A percentile compares a stretch with the other conserved stretches of the same genome.
Conservation (phyloP, 2,113 vertebrate genomes). For the Austrofundulus limnaeus region DNA sequence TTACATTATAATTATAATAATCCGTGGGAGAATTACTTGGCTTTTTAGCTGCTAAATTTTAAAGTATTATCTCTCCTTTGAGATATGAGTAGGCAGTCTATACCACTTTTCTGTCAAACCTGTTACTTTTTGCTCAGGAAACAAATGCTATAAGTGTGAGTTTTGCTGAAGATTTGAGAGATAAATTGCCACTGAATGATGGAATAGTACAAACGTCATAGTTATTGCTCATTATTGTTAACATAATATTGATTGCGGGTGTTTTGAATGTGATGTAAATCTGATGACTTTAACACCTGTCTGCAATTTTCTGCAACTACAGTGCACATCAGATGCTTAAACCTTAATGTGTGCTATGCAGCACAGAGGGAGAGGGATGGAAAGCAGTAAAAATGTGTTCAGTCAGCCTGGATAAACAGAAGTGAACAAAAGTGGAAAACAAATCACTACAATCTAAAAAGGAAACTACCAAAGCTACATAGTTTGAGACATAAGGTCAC, state of each 20-base stretch:
- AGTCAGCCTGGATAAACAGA: conserved; percentile 31
- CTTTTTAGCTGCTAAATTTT: too few relatives aligned
- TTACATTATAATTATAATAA: too few relatives aligned
- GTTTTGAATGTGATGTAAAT: conserved; percentile 11
- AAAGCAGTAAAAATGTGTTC: conserved; percentile 8
- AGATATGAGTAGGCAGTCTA: neutral
- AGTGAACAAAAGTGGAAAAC: conserved; percentile 33
- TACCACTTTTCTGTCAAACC: neutral
- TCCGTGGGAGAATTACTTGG: too few relatives aligned
- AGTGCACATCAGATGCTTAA: neutral
- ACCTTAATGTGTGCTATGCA: conserved; percentile 4
- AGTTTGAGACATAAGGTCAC: too few relatives aligned
- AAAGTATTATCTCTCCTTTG: neutral
- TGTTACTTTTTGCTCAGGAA: too few relatives aligned
- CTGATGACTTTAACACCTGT: neutral
- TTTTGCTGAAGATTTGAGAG: neutral
- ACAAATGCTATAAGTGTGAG: neutral
- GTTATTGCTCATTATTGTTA: neutral
- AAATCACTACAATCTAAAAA: conserved; percentile 40
- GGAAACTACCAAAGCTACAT: conserved; percentile 17
- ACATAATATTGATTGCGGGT: neutral
- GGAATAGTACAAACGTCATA: neutral
- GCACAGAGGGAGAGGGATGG: conserved; percentile 9
- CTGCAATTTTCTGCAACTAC: conserved; percentile 17
- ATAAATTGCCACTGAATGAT: neutral